Percentiles rank a stretch among this genome's conserved stretches.
phyloP scores from a whole-genome alignment of 1,140 invertebrate species.

The Tetragonula clypearis region DNA sequence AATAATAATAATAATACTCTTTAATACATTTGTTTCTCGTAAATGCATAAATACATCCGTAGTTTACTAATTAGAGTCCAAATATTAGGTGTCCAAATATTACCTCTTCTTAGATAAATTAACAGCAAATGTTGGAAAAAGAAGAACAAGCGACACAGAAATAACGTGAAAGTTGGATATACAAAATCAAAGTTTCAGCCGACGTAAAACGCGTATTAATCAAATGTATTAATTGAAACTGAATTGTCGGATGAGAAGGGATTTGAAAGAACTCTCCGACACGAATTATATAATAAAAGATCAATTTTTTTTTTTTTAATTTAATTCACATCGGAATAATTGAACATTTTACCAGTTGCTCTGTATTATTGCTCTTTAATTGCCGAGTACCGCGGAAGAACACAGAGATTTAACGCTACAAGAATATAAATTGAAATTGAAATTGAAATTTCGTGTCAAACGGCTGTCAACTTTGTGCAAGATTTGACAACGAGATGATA shows the following conservation, averaged over 20 bases:
- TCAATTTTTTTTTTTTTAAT: background rate
- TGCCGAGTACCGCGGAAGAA: background rate
- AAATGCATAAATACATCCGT: too few relatives aligned
- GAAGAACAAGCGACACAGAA: background rate
- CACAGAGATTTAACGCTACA: background rate
- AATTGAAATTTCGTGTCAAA: too few relatives aligned
- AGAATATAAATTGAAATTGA: background rate
- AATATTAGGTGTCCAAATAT: background rate
- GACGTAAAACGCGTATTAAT: background rate
- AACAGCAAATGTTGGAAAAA: background rate
- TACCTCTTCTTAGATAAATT: background rate
- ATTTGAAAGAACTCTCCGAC: background rate
- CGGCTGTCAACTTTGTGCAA: background rate
- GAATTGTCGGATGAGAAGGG: too few relatives aligned
- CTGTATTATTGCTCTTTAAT: slow-evolving; percentile 26
- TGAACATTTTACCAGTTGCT: background rate
- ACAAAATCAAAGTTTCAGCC: background rate
- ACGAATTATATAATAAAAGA: background rate
- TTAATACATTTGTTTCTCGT: too few relatives aligned
- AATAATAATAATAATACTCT: too few relatives aligned
- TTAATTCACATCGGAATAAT: slow-evolving; percentile 24
- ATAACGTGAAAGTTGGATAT: background rate
- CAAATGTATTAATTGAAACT: slow-evolving; percentile 12
- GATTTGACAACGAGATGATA: too few relatives aligned
- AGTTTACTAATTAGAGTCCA: too few relatives aligned